Percentiles rank a stretch among this genome's conserved stretches.
These are phyloP conservation scores for Channa striata DNA, from an alignment of 2,797 vertebrate species.

Conservation along the genomic window DNA sequence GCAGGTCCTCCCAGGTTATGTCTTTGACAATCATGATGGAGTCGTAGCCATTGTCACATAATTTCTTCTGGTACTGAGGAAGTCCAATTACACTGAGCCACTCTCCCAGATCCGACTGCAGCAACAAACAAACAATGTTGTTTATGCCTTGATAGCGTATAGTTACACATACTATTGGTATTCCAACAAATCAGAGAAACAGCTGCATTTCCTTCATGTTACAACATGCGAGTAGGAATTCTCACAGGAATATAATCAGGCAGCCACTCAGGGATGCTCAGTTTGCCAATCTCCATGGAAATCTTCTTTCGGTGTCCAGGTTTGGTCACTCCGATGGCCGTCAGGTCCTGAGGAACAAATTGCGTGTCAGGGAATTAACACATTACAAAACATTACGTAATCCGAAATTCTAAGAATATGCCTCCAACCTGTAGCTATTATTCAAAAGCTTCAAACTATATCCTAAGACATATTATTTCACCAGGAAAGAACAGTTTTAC, in stretches of 20 bases:
- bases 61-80: constrained; percentile 89
- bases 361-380: neutral
- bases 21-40: constrained; percentile 92
- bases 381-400: neutral
- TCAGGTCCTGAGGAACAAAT: constrained; percentile 87
- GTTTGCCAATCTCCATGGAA: constrained; percentile 91
- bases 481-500: no score
- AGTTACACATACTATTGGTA: no score
- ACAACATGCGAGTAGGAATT: neutral
- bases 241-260: constrained; percentile 94
- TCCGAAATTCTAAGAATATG: neutral
- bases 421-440: no score
- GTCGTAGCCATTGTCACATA: constrained; percentile 94
- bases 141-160: neutral
- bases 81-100: constrained; percentile 93
- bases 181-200: neutral
- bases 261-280: constrained; percentile 94
- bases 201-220: neutral
- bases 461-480: no score
- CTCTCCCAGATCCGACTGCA: constrained; percentile 89
- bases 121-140: neutral
- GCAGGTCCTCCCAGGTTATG: constrained; percentile 96
- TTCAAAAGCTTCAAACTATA: no score
- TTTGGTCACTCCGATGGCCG: constrained; percentile 95
- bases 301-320: constrained; percentile 98